Evolutionary conservation across 2,797 vertebrate species (phyloP).

Genomic region (Meriones psammophilus): DNA sequence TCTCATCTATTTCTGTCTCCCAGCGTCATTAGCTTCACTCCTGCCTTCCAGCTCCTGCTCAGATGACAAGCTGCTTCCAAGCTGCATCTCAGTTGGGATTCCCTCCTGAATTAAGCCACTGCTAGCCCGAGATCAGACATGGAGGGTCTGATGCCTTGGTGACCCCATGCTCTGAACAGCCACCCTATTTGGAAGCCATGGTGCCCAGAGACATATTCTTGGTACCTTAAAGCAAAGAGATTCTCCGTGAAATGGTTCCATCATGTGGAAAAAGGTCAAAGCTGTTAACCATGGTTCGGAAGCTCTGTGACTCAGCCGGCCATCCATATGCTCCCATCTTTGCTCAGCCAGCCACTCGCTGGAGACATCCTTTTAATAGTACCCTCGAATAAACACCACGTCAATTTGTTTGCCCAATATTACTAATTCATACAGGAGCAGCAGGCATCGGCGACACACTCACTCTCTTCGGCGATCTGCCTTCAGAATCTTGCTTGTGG

Average conservation of each 20-base stretch:
- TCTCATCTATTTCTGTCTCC: slow-evolving; percentile 52
- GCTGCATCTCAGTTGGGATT: neutral
- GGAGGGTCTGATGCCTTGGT: neutral
- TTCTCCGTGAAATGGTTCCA: neutral
- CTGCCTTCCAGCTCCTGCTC: neutral
- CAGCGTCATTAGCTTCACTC: neutral
- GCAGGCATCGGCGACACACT: neutral
- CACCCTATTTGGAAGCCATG: neutral
- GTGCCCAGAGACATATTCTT: neutral
- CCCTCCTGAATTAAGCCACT: neutral
- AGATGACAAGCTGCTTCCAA: neutral
- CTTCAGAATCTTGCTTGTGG: neutral
- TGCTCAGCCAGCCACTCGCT: neutral
- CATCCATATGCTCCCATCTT: neutral
- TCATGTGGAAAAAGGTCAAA: neutral
- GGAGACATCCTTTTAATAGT: neutral
- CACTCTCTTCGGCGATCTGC: neutral
- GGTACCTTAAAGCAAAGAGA: neutral
- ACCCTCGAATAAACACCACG: neutral
- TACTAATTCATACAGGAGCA: neutral
- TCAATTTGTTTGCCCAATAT: neutral
- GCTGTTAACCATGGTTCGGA: neutral
- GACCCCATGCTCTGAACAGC: neutral
- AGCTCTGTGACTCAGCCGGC: neutral
- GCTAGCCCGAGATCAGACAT: neutral